phyloP scores from a whole-genome alignment of 1,140 invertebrate species.

The Telenomus remus region DNA sequence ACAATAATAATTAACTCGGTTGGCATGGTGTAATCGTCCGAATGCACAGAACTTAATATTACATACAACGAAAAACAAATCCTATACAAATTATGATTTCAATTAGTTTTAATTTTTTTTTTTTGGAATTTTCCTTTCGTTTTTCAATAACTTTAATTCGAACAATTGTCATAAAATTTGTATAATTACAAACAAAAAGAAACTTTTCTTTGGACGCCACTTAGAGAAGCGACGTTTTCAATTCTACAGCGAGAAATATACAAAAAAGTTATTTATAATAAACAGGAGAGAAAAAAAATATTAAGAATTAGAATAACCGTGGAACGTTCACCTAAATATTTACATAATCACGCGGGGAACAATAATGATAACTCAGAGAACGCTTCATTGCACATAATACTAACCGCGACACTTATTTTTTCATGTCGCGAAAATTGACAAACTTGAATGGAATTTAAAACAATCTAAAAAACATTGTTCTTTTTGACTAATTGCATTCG shows the following conservation, averaged over 20 bases:
- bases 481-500: too few relatives aligned
- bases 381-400: slow-evolving; percentile 47
- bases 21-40: slow-evolving; percentile 24
- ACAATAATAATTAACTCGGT: slow-evolving; percentile 3
- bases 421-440: slow-evolving; percentile 7
- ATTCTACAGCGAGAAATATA: slow-evolving; percentile 27
- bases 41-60: slow-evolving; percentile 37
- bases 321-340: slow-evolving; percentile 27
- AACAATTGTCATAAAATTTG: slow-evolving; percentile 33
- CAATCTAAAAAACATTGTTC: too few relatives aligned
- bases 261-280: slow-evolving; percentile 4
- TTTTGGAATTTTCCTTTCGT: neutral
- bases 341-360: slow-evolving; percentile 20
- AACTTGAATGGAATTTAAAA: too few relatives aligned
- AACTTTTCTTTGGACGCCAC: slow-evolving; percentile 3
- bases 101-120: slow-evolving; percentile 11
- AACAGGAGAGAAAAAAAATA: slow-evolving; percentile 2
- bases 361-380: slow-evolving; percentile 10
- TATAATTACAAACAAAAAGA: slow-evolving; percentile 30
- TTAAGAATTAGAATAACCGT: slow-evolving; percentile 18
- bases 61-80: slow-evolving; percentile 32
- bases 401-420: slow-evolving; percentile 15
- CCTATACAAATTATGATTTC: neutral
- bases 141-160: too few relatives aligned
- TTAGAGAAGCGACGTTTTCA: neutral